These are phyloP conservation scores for Platypus cylindrus DNA, from an alignment of 2,888 invertebrate genomes.

Conservation along the genomic window DNA sequence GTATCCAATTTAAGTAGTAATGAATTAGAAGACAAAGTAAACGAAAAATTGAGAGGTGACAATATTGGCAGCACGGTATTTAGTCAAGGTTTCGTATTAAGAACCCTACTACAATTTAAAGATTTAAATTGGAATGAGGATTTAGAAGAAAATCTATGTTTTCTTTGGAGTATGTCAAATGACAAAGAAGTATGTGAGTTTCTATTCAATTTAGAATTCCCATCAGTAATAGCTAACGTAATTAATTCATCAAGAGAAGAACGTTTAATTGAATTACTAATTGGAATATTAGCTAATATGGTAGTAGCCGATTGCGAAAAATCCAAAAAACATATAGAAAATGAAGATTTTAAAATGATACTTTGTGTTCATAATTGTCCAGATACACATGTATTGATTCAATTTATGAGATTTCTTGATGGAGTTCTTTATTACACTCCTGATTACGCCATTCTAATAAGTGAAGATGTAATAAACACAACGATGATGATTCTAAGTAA, in stretches of 20 bases:
- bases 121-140: constrained; percentile 46
- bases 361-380: constrained; percentile 45
- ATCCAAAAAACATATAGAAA: constrained; percentile 41
- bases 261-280: constrained; percentile 63
- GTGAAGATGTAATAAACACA: constrained; percentile 41
- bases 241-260: constrained; percentile 42
- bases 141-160: constrained; percentile 62
- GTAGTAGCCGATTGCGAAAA: constrained; percentile 47
- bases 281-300: constrained; percentile 77
- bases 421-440: constrained; percentile 32
- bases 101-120: constrained; percentile 50
- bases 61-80: constrained; percentile 70
- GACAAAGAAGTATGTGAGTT: constrained; percentile 63
- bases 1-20: constrained; percentile 12
- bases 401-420: constrained; percentile 57
- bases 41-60: constrained; percentile 52
- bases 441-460: constrained; percentile 37
- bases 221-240: constrained; percentile 49
- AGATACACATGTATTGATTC: constrained; percentile 60
- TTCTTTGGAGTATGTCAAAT: constrained; percentile 76
- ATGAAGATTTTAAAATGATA: constrained; percentile 43
- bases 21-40: constrained; percentile 32
- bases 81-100: constrained; percentile 61
- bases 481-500: constrained; percentile 61
- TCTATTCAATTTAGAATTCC: constrained; percentile 52